Evolutionary conservation across 2,797 vertebrate genomes (phyloP).

Genomic region (Dicrostonyx torquatus): DNA sequence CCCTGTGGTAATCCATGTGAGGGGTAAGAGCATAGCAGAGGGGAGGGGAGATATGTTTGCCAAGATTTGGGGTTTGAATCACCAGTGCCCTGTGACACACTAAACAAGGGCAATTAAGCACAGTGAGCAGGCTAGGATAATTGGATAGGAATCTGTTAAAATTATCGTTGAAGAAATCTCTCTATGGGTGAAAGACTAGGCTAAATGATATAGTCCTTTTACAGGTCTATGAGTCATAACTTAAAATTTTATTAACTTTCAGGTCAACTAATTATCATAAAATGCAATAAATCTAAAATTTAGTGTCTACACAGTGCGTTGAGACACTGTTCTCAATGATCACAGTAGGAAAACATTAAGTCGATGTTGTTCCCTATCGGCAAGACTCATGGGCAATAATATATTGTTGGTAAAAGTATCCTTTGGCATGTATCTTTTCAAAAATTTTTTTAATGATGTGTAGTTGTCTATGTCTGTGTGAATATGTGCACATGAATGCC

Average conservation of each 20-base stretch:
- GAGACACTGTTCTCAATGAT: not conserved
- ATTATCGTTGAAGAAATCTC: constrained; percentile 50
- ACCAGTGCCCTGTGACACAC: not conserved
- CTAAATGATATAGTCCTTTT: constrained; percentile 61
- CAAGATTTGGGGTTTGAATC: not conserved
- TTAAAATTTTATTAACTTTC: constrained; percentile 70
- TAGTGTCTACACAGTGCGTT: not conserved
- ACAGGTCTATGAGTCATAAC: constrained; percentile 48
- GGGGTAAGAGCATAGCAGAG: not conserved
- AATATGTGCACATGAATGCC: not conserved
- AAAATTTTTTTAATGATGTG: not conserved
- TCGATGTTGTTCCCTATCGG: not conserved
- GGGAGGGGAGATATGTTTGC: not conserved
- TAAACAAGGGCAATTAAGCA: constrained; percentile 50
- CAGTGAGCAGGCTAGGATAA: constrained; percentile 34
- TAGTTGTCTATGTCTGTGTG: not conserved
- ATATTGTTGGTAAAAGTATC: not conserved
- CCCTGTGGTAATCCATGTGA: not conserved
- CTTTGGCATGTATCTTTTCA: not conserved
- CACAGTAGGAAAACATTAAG: not conserved
- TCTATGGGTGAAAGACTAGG: constrained; percentile 30
- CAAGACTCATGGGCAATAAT: not conserved
- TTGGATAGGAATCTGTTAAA: constrained; percentile 53
- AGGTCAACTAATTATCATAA: constrained; percentile 46
- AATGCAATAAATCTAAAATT: constrained; percentile 47